Conservation (phyloP, 2,797 vertebrate genomes). For the Protosalanx chinensis region DNA sequence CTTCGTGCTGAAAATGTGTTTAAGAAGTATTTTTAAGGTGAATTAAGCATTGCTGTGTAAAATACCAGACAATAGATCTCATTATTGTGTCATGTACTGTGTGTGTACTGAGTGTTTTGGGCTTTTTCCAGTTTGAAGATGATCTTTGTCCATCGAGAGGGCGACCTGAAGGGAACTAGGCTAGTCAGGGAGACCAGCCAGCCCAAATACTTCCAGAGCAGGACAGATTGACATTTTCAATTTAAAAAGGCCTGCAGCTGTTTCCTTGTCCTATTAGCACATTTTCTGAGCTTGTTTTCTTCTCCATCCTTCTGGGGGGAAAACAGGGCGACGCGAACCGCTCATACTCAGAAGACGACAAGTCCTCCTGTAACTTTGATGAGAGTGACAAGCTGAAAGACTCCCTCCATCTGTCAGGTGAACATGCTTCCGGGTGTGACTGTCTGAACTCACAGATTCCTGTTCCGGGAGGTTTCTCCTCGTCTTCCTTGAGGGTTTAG, state of each 20-base stretch:
- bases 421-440: conserved; percentile 4
- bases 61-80: no score
- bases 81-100: no score
- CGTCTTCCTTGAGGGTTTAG: no score
- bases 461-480: no score
- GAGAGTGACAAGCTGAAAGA: conserved; percentile 89
- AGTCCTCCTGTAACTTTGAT: conserved; percentile 89
- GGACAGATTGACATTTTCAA: conserved; percentile 13
- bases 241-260: conserved; percentile 17
- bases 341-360: conserved; percentile 93
- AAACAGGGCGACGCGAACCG: conserved; percentile 92
- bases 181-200: background rate
- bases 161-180: background rate
- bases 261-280: conserved; percentile 19
- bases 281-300: background rate
- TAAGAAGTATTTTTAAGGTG: no score
- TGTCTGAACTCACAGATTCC: background rate
- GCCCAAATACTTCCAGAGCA: background rate
- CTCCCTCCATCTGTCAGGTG: conserved; percentile 83
- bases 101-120: background rate
- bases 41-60: no score
- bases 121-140: background rate
- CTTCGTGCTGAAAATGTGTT: no score
- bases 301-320: background rate
- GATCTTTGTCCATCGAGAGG: background rate